These are phyloP conservation scores for Fissipunctia ypsillon DNA, from an alignment of 2,888 invertebrate genomes.

Conservation along the genomic window DNA sequence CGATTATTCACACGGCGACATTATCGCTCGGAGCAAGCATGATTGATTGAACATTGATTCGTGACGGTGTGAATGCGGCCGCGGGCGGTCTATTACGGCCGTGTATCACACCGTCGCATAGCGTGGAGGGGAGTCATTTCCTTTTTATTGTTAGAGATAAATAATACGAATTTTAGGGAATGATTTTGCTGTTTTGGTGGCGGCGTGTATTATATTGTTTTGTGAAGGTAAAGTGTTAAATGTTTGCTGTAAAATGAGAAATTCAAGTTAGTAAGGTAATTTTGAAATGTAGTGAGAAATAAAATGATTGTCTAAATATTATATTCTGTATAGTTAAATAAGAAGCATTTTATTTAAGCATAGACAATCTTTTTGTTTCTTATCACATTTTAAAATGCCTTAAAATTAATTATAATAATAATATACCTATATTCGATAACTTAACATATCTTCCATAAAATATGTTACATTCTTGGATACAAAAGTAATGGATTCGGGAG, in stretches of 20 bases:
- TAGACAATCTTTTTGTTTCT: too few species aligned
- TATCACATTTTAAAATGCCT: background rate
- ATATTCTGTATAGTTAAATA: background rate
- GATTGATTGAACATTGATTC: slow-evolving; percentile 69
- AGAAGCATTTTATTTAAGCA: background rate
- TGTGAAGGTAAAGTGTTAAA: background rate
- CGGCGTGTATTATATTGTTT: slow-evolving; percentile 30
- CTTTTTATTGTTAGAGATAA: slow-evolving; percentile 62
- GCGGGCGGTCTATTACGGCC: slow-evolving; percentile 60
- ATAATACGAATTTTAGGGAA: slow-evolving; percentile 47
- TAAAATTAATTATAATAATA: background rate
- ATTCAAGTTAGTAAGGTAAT: background rate
- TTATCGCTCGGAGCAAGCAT: slow-evolving; percentile 60
- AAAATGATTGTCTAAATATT: background rate
- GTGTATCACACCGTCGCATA: slow-evolving; percentile 56
- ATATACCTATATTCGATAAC: background rate
- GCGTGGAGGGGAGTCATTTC: slow-evolving; percentile 41
- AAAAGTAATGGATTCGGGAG: slow-evolving; percentile 3
- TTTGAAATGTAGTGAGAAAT: background rate
- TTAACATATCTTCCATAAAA: background rate
- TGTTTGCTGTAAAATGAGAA: background rate
- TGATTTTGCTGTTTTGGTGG: slow-evolving; percentile 49
- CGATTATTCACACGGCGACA: slow-evolving; percentile 65
- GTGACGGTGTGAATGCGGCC: slow-evolving; percentile 61
- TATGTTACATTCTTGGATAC: background rate